Evolutionary conservation across 2,113 vertebrate genomes (phyloP), one percentile per base, ranked within the genome.

Genomic region (Lynx canadensis): DNA sequence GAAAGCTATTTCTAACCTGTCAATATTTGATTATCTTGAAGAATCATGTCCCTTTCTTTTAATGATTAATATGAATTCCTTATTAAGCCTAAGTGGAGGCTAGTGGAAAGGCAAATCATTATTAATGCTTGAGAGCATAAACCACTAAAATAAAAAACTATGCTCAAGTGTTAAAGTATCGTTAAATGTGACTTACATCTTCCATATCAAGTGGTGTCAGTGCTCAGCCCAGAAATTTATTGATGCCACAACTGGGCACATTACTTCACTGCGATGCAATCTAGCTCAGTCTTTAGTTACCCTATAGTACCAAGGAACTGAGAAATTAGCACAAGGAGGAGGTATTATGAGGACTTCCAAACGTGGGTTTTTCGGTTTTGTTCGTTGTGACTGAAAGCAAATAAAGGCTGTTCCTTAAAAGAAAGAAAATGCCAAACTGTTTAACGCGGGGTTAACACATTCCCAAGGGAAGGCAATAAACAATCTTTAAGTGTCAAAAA

Each of bases 1-100:
- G 98, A 99, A 99, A 99, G 99, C 99, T 99, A 99, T 99, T 99
- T 99, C 99, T 98, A 98, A 98, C 98, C 98, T 99, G 99, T 99
- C 99, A 99, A 99, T 99, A 99, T 99, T 99, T 99, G 99, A 99
- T 99, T 99, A 99, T 99, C 99, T 99, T 99, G 99, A 99, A 99
- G 99, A 99, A 99, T 99, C 99, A 99, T 99, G 99, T 99, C 99
- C 99, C 99, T 99, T 99, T 98, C 98, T 99, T 98, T 99, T 99
- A 99, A 99, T 99, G 99, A 99, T 99, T 99, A 99, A 99, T 99
- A 99, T 99, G 99, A 99, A 99, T 99, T 99, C 99, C 98, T 99
- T 99, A 99, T 98, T 97, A 96, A 98, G 99, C 99, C 98, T 89
- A 98, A 99, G 98, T 98, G 98, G 98, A 98, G 98, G 96, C 98